Percentiles rank a stretch among this genome's conserved stretches.
Conservation (phyloP, 2,888 invertebrate genomes). For the Phorcus lineatus region DNA sequence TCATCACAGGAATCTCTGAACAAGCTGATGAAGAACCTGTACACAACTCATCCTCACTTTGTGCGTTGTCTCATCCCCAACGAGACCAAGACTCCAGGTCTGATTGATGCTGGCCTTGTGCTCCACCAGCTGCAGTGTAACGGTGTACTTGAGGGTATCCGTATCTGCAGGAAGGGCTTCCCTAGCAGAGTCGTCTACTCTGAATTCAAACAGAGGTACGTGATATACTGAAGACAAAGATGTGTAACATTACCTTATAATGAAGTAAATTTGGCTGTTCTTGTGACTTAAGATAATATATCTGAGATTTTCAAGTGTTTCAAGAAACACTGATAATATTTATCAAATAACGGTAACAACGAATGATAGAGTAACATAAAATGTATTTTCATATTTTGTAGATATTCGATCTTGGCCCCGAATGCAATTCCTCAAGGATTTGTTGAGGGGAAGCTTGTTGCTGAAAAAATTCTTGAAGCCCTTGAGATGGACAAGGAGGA, state of each 20-base stretch:
- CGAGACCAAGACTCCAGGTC: constrained; percentile 81
- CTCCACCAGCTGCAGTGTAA: constrained; percentile 99
- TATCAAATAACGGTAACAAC: too few species aligned
- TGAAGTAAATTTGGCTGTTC: neutral
- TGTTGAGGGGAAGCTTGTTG: constrained; percentile 81
- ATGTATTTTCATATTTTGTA: constrained; percentile 38
- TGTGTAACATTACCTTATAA: too few species aligned
- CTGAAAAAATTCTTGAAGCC: constrained; percentile 78
- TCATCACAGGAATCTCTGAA: constrained; percentile 81
- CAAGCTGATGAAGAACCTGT: constrained; percentile 89
- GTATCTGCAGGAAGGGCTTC: constrained; percentile 99
- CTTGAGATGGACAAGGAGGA: constrained; percentile 91
- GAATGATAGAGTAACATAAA: too few species aligned
- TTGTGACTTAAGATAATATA: neutral
- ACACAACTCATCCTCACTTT: constrained; percentile 84
- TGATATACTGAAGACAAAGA: neutral
- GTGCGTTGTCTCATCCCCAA: constrained; percentile 99
- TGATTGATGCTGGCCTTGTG: constrained; percentile 98
- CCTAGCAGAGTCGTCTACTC: constrained; percentile 99
- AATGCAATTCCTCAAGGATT: constrained; percentile 81
- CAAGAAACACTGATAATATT: too few species aligned
- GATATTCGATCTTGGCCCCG: constrained; percentile 98
- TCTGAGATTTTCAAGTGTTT: too few species aligned
- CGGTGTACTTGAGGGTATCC: constrained; percentile 99
- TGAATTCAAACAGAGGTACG: constrained; percentile 99